Evolutionary conservation across 2,888 invertebrate genomes (phyloP), one percentile per base, ranked within the genome.

Genomic region (Chrysolina haemoptera): DNA sequence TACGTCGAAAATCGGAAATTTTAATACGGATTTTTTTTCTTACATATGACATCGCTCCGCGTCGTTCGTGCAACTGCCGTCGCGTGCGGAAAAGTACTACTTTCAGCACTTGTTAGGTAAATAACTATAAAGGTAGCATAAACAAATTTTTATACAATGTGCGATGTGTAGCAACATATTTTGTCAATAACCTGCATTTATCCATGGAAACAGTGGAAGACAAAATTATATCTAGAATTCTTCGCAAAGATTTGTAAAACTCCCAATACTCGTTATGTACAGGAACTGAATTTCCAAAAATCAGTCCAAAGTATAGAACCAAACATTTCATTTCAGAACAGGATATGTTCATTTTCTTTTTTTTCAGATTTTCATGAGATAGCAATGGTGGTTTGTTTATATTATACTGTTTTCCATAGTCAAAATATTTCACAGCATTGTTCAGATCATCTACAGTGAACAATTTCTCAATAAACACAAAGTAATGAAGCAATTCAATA

Each of bases 301-400:
- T 3, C 5, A 43, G 14, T 11, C 62, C 62, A 62, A 62, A 27
- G 12, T 62, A 62, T 62, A 62, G 22, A 11, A 62, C n/a, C 10
- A 27, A 62, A 62, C 62, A 62, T 62, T 62, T 62, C 62, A 62
- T 62, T 62, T 62, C 62, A 62, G 62, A 62, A 22, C 62, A 22
- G 4, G 62, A 62, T 6, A 62, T 62, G 4, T 11, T 62, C 22
- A 62, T 2, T 62, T 62, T 22, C 1, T 59, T 59, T 20, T 59
- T 20, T 14, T 18, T 59, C 22, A 59, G 27, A 59, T 59, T 59
- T 6, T 59, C 59, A 3, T 4, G 6, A 11, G 59, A 20, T 20
- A 59, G 4, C 20, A 59, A 22, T 20, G 59, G 59, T 20, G 59
- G 59, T 14, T 59, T 59, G 12, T 59, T 59, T 27, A 20, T 11